Conservation (phyloP, 2,888 invertebrate genomes). For the Coelogynopora nodosa region DNA sequence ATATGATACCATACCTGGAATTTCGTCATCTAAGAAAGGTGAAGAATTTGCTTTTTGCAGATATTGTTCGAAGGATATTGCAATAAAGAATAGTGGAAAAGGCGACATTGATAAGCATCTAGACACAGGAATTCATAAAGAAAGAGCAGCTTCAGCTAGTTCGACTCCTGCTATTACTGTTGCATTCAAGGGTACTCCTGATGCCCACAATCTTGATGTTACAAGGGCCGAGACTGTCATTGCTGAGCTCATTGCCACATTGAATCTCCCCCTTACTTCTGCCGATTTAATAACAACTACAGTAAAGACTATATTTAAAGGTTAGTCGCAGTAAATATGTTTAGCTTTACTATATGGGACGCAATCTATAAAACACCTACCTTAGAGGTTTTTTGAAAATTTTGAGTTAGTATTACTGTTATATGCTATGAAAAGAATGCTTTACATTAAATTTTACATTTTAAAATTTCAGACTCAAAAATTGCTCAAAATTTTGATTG, state of each 20-base stretch:
- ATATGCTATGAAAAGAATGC: not conserved
- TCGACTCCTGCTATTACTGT: not conserved
- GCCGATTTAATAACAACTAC: not conserved
- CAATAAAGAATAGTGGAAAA: not conserved
- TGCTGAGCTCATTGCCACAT: not conserved
- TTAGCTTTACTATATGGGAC: not conserved
- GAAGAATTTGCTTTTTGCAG: not conserved
- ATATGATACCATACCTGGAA: not conserved
- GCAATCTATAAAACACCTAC: not conserved
- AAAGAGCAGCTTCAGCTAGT: not conserved
- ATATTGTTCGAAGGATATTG: not conserved
- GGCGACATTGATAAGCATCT: not conserved
- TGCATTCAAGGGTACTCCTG: not conserved
- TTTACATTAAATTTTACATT: not conserved
- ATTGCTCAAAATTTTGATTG: conserved; percentile 22
- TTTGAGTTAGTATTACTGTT: not conserved
- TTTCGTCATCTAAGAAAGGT: not conserved
- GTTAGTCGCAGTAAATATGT: not conserved
- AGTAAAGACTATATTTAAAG: not conserved
- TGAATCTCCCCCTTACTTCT: not conserved
- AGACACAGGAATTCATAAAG: not conserved
- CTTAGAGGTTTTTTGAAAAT: not conserved
- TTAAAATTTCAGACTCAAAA: conserved; percentile 28
- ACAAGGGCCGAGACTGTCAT: not conserved
- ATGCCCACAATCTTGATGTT: not conserved